These are phyloP conservation scores for Reinhardtius hippoglossoides DNA, from an alignment of 2,113 vertebrate genomes.

Conservation along the genomic window DNA sequence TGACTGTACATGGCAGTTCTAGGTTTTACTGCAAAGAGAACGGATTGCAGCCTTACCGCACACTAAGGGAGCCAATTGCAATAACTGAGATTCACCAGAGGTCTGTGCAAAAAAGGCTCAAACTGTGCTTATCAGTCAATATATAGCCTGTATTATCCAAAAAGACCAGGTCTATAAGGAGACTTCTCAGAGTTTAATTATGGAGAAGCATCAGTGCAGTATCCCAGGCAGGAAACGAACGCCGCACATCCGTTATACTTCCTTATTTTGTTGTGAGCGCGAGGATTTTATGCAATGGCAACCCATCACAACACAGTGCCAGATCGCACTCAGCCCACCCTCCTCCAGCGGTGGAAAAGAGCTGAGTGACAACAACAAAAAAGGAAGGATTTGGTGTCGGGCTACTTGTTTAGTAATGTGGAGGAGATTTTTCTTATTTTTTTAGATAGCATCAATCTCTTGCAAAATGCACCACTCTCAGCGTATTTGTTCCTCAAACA, in stretches of 20 bases:
- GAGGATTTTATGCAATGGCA: constrained; percentile 58
- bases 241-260: not conserved
- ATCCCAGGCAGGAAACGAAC: not conserved
- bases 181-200: constrained; percentile 10
- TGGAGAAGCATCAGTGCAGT: not conserved
- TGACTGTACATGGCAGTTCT: constrained; percentile 21
- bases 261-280: constrained; percentile 10
- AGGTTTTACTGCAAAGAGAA: not conserved
- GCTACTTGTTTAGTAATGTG: constrained; percentile 9
- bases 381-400: not conserved
- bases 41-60: not conserved
- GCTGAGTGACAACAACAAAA: not conserved
- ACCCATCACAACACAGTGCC: constrained; percentile 43
- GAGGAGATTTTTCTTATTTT: not conserved
- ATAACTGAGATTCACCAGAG: constrained; percentile 28
- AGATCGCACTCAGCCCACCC: not conserved
- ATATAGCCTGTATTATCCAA: constrained; percentile 12
- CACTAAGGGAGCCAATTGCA: constrained; percentile 11
- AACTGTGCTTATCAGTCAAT: constrained; percentile 24
- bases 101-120: constrained; percentile 11
- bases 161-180: constrained; percentile 10
- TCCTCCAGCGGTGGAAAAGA: not conserved
- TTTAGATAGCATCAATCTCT: not conserved
- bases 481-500: constrained; percentile 4
- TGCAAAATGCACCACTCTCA: not conserved